Conservation (phyloP, 2,888 invertebrate genomes). For the Andrena chrysosceles region DNA sequence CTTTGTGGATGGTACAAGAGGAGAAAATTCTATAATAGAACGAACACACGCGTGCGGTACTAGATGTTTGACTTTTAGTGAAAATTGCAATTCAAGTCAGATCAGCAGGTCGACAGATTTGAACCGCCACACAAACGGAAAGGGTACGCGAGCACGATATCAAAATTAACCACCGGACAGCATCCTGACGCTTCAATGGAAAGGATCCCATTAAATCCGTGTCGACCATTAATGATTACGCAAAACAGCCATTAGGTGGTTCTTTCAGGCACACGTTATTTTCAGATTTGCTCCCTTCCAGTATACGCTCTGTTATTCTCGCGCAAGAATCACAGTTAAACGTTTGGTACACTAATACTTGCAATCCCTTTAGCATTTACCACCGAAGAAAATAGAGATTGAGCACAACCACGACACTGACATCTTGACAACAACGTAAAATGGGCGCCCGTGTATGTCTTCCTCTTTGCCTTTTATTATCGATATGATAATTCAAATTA, state of each 20-base stretch:
- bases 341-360: slow-evolving; percentile 54
- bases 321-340: slow-evolving; percentile 76
- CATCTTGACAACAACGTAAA: neutral
- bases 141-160: neutral
- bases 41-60: neutral
- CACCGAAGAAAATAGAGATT: slow-evolving; percentile 9
- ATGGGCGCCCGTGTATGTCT: neutral
- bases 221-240: slow-evolving; percentile 45
- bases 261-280: slow-evolving; percentile 55
- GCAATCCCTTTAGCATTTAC: slow-evolving; percentile 16
- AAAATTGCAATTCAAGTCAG: slow-evolving; percentile 8
- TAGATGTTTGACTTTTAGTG: neutral
- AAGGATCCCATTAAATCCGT: slow-evolving; percentile 34
- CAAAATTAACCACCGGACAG: slow-evolving; percentile 30
- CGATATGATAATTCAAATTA: neutral
- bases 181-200: slow-evolving; percentile 6
- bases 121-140: slow-evolving; percentile 9
- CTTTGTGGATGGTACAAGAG: neutral
- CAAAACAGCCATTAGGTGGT: slow-evolving; percentile 47
- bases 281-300: slow-evolving; percentile 45
- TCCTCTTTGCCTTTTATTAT: neutral
- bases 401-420: neutral
- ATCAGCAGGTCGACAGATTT: slow-evolving; percentile 7
- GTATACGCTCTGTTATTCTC: slow-evolving; percentile 40
- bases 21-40: neutral